Evolutionary conservation across 2,888 invertebrate genomes (phyloP), one percentile per base, ranked within the genome.

Genomic region (Andrena camellia): DNA sequence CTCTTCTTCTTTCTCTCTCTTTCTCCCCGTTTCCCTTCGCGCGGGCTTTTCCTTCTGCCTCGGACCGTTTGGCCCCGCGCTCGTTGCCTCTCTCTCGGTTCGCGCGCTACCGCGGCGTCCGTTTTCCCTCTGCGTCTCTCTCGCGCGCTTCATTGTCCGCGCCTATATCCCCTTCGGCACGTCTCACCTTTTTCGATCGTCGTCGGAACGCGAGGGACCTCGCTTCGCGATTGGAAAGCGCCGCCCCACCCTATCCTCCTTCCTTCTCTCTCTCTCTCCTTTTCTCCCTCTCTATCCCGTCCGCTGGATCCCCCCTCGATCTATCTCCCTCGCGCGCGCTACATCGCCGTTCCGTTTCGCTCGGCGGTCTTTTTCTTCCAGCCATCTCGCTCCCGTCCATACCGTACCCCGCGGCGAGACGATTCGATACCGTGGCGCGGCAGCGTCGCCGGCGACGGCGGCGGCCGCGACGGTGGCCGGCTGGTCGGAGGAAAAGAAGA

Each of bases 131-230:
- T 80, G 80, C 59, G 73, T 84, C 79, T 71, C 83, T 77, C 83
- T 76, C 87, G 76, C 84, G 83, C 86, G 88, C 85, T 86, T 91
- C 88, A 90, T 91, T 91, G 90, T 91, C 90, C 90, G 91, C 88
- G 87, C 81, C 87, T 88, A 85, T 91, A 86, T 89, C 88, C 91
- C 90, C 90, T 89, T 90, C 90, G 91, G 88, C 92, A 87, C 90
- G 90, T 90, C 90, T 91, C 92, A 91, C 91, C 91, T 92, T 91
- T 92, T 91, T 90, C 91, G 90, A 91, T 90, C 90, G 90, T 84
- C 88, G 83, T 69, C 83, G 86, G 68, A 75, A 80, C 86, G 86
- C 86, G 86, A 81, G 81, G 79, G 78, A 76, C 81, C 83, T 84
- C 82, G 86, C 81, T 84, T 83, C 83, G 84, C 88, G 86, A 88